A percentile compares a stretch with the other conserved stretches of the same genome.
Conservation (phyloP, 2,888 invertebrate genomes). For the Nomada ruficornis region DNA sequence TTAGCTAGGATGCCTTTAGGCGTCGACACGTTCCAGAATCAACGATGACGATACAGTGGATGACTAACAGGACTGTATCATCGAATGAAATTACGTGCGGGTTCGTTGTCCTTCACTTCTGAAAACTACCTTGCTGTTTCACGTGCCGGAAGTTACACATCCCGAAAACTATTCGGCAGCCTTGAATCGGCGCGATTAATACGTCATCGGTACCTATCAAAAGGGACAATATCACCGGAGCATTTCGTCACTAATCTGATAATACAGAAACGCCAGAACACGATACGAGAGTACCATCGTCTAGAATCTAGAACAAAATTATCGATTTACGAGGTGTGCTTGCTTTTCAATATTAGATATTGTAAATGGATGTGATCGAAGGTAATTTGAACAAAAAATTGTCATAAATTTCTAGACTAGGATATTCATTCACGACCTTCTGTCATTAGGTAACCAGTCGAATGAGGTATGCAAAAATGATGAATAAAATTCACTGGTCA, state of each 20-base stretch:
- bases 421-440: conserved; percentile 12
- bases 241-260: too few relatives aligned
- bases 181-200: background rate
- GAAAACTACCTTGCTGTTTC: conserved; percentile 8
- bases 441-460: conserved; percentile 12
- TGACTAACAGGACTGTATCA: conserved; percentile 62
- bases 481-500: conserved; percentile 12
- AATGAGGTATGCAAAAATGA: conserved; percentile 29
- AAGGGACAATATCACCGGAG: too few relatives aligned
- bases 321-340: background rate
- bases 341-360: background rate
- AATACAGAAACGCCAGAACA: too few relatives aligned
- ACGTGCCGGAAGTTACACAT: conserved; percentile 33
- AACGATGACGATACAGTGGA: conserved; percentile 46
- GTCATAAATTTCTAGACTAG: background rate
- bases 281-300: too few relatives aligned
- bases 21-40: conserved; percentile 39
- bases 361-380: background rate
- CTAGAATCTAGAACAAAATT: too few relatives aligned
- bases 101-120: conserved; percentile 60
- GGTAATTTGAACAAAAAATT: background rate
- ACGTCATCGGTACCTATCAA: too few relatives aligned
- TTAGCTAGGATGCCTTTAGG: conserved; percentile 43
- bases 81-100: conserved; percentile 15
- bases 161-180: conserved; percentile 19